Conservation (phyloP, 2,888 invertebrate genomes). For the Pyralis farinalis region DNA sequence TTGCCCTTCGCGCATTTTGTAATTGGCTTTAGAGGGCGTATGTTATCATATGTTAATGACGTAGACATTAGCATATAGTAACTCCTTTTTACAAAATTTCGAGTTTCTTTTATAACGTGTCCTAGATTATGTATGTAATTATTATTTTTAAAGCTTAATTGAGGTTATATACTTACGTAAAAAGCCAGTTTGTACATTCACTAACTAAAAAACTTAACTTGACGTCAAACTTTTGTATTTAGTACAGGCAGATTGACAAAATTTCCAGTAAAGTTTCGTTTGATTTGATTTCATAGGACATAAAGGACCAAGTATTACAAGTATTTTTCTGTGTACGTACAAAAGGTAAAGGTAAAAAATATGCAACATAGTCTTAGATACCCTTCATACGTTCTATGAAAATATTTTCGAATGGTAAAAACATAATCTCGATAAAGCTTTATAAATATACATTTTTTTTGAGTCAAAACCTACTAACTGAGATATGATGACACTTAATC, state of each 20-base stretch:
- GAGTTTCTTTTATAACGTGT: not conserved
- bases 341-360: no score
- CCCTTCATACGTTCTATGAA: no score
- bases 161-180: not conserved
- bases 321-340: no score
- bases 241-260: no score
- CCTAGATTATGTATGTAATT: not conserved
- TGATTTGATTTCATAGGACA: no score
- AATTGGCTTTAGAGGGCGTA: not conserved
- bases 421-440: not conserved
- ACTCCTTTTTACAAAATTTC: not conserved
- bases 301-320: no score
- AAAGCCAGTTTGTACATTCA: no score
- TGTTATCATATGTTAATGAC: not conserved
- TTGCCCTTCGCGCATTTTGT: not conserved
- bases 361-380: no score
- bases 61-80: not conserved
- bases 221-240: no score
- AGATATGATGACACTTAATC: conserved; percentile 3
- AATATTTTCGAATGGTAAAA: no score
- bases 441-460: not conserved
- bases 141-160: not conserved
- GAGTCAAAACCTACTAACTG: not conserved
- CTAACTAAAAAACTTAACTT: no score
- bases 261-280: no score